phyloP scores from a whole-genome alignment of 2,797 vertebrate genomes.

The Brotogeris chrysoptera region DNA sequence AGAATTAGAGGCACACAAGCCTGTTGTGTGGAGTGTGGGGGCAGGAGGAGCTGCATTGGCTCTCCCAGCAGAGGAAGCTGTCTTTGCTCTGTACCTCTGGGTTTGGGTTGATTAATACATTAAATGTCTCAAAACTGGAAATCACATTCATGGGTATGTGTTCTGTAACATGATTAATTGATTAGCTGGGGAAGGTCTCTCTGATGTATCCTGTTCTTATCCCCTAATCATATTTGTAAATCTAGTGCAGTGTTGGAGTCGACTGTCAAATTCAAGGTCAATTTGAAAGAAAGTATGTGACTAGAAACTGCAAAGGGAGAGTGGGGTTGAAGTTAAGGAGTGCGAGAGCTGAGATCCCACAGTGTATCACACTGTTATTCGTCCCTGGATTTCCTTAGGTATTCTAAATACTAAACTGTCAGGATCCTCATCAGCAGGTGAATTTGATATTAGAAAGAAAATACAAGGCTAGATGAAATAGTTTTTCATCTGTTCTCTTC shows the following conservation, averaged over 20 bases:
- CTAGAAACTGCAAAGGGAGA: not conserved
- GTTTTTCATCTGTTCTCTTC: not conserved
- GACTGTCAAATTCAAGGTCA: conserved; percentile 43
- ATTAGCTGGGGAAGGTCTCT: not conserved
- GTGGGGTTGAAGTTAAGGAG: not conserved
- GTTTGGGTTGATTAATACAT: not conserved
- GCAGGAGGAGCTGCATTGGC: not conserved
- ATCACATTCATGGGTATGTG: not conserved
- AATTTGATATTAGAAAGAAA: not conserved
- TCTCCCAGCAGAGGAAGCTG: conserved; percentile 28
- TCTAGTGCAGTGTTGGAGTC: not conserved
- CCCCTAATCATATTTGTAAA: conserved; percentile 18
- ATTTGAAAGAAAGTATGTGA: conserved; percentile 1
- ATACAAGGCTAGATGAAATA: not conserved
- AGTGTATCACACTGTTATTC: not conserved
- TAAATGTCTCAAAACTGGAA: not conserved
- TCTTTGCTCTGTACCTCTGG: not conserved
- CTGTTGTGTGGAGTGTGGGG: not conserved
- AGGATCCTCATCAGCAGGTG: not conserved
- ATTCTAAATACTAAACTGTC: not conserved
- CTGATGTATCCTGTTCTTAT: not conserved
- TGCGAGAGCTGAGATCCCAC: not conserved
- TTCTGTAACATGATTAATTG: not conserved
- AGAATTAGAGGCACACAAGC: not conserved
- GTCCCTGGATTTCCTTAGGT: not conserved